phyloP scores from a whole-genome alignment of 2,888 invertebrate genomes.

The Pharmacophagus antenor region DNA sequence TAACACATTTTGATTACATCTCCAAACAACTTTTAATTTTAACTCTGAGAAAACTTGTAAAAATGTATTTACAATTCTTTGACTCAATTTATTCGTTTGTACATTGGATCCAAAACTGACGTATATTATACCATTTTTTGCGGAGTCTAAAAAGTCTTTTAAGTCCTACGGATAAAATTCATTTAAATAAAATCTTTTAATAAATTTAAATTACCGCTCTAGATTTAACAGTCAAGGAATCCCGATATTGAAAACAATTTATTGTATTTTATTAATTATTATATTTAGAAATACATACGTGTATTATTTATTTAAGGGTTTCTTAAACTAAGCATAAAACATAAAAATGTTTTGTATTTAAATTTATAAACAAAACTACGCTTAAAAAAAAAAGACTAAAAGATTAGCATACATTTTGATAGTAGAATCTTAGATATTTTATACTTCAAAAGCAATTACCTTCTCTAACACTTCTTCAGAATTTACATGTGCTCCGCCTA shows the following conservation, averaged over 20 bases:
- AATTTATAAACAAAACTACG: too few species aligned
- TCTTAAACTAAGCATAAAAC: too few species aligned
- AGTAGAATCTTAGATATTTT: too few species aligned
- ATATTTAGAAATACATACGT: too few species aligned
- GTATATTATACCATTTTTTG: constrained; percentile 59
- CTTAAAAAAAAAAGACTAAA: too few species aligned
- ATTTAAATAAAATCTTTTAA: background rate
- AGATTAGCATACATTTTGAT: too few species aligned
- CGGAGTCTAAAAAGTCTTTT: background rate
- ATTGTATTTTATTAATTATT: too few species aligned
- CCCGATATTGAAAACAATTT: too few species aligned
- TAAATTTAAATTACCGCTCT: too few species aligned
- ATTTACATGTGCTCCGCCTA: constrained; percentile 45
- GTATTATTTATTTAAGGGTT: too few species aligned
- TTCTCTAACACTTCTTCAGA: background rate
- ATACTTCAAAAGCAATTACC: background rate
- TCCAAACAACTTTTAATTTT: constrained; percentile 56
- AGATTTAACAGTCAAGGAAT: too few species aligned
- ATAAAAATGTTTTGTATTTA: too few species aligned
- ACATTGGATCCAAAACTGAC: constrained; percentile 70
- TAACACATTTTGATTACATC: constrained; percentile 52
- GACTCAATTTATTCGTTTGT: constrained; percentile 36
- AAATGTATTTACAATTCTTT: constrained; percentile 43
- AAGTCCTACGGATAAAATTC: background rate
- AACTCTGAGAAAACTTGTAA: constrained; percentile 48